phyloP scores from a whole-genome alignment of 2,113 vertebrate genomes.

The Barnardius zonarius region DNA sequence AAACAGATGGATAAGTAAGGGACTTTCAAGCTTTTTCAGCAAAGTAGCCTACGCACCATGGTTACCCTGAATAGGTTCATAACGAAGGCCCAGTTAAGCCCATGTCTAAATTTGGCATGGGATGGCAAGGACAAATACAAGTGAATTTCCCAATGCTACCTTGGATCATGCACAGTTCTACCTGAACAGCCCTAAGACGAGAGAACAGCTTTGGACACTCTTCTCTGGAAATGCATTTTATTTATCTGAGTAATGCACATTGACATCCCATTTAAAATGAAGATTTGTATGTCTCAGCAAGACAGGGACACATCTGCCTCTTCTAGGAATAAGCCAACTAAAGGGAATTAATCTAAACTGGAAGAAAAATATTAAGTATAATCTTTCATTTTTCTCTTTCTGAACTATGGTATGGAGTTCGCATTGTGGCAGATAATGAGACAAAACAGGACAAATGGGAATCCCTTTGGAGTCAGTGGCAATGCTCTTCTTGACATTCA shows the following conservation, averaged over 20 bases:
- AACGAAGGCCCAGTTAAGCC: neutral
- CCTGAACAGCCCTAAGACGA: neutral
- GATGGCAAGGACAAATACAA: neutral
- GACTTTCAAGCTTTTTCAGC: neutral
- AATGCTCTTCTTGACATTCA: constrained; percentile 18
- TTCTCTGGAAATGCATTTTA: neutral
- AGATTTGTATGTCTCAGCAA: constrained; percentile 13
- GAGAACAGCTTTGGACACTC: neutral
- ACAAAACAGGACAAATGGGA: constrained; percentile 47
- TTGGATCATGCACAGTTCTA: neutral
- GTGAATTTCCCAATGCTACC: neutral
- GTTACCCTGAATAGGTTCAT: neutral
- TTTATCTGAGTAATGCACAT: neutral
- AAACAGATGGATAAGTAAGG: neutral
- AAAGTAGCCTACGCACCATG: neutral
- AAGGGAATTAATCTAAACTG: constrained; percentile 15
- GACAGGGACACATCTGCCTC: neutral
- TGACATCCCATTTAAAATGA: constrained; percentile 25
- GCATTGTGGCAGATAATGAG: constrained; percentile 23
- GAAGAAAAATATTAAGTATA: constrained; percentile 31
- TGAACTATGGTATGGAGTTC: neutral
- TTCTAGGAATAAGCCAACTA: constrained; percentile 18
- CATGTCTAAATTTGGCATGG: neutral
- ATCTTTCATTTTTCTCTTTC: constrained; percentile 36
- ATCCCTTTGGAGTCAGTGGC: constrained; percentile 12